Evolutionary conservation across 2,113 vertebrate genomes (phyloP), one percentile per base, ranked within the genome.

Genomic region (Hassar affinis): DNA sequence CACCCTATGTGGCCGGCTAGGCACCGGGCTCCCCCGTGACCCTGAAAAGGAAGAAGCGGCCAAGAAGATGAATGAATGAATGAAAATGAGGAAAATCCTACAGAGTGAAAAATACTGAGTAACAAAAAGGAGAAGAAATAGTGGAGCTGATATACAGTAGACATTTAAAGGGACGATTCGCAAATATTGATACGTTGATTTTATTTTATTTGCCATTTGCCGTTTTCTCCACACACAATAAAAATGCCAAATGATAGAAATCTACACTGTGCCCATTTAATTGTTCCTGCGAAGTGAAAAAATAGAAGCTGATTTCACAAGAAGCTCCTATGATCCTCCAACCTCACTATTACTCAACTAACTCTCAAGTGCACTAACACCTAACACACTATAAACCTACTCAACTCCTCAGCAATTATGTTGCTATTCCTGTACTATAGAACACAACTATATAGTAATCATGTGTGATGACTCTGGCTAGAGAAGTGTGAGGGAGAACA

Each of bases 381-480:
- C 51, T 20, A 33, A 52, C 27, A 5, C 27, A 9, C 62, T 33
- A 51, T 52, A 54, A 51, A 80, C n/a, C 61, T 61, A 68, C 79
- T 66, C 79, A 25, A 52, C 79, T 74, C 47, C 79, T 68, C 61
- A 25, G 61, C 62, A 80, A 66, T 80, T 17, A 54, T 47, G 27
- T 52, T 14, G 27, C 45, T 33, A 25, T 68, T 68, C 47, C 30
- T 68, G 79, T 52, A 54, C 42, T 33, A 14, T 25, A 51, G 17
- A 54, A 7, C 20, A 27, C 30, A 18, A 38, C 20, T 45, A 11
- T 42, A 25, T 33, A 20, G 12, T 33, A 57, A 59, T 17, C 11
- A 9, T 22, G 47, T 0, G 15, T 47, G 30, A 38, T 47, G n/a
- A 57, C 57, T 57, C 57, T 33, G 51, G 62, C 62, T 66, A 27